A percentile compares a stretch with the other conserved stretches of the same genome.
Conservation (phyloP, 2,888 invertebrate genomes). For the Nymphalis c-album region DNA sequence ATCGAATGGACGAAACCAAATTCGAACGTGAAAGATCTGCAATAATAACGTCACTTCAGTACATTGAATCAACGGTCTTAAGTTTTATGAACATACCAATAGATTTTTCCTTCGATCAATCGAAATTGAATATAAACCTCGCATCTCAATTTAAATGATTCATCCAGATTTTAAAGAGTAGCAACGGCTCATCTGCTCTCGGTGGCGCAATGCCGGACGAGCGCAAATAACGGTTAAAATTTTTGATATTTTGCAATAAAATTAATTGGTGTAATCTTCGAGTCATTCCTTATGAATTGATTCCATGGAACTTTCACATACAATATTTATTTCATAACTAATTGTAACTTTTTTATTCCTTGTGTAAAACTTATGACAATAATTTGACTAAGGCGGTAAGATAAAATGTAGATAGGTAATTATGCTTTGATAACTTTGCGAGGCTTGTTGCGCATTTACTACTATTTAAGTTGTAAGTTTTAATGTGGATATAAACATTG, state of each 20-base stretch:
- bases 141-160: slow-evolving; percentile 47
- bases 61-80: slow-evolving; percentile 1
- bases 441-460: slow-evolving; percentile 78
- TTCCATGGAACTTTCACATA: background rate
- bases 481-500: slow-evolving; percentile 8
- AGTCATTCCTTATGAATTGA: slow-evolving; percentile 33
- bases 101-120: slow-evolving; percentile 3
- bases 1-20: slow-evolving; percentile 22
- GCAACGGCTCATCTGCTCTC: slow-evolving; percentile 50
- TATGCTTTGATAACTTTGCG: slow-evolving; percentile 62
- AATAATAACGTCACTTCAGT: slow-evolving; percentile 8
- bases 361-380: slow-evolving; percentile 9
- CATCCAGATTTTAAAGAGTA: slow-evolving; percentile 48
- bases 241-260: slow-evolving; percentile 51
- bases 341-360: slow-evolving; percentile 1
- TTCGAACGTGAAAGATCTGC: slow-evolving; percentile 20
- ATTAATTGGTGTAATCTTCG: slow-evolving; percentile 38
- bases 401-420: slow-evolving; percentile 36
- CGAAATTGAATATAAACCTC: slow-evolving; percentile 44
- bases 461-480: slow-evolving; percentile 58
- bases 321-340: slow-evolving; percentile 8
- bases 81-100: slow-evolving; percentile 1
- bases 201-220: slow-evolving; percentile 39
- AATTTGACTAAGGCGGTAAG: background rate
- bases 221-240: slow-evolving; percentile 71